Conservation (phyloP, 2,113 vertebrate species). For the Engystomops pustulosus region DNA sequence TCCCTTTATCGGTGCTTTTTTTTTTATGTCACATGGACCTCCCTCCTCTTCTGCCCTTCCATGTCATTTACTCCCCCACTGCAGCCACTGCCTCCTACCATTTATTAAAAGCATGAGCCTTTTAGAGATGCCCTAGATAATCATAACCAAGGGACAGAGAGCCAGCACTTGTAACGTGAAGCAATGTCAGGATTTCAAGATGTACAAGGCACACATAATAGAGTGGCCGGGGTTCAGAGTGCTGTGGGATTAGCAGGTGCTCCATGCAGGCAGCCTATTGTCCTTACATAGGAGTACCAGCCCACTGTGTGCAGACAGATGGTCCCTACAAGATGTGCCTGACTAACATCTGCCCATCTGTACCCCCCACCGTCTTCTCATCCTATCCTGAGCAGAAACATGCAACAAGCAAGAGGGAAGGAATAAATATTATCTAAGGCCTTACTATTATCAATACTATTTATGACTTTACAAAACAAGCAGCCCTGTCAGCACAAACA, state of each 20-base stretch:
- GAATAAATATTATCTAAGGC: not conserved
- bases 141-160: conserved; percentile 14
- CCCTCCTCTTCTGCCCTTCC: conserved; percentile 5
- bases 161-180: not conserved
- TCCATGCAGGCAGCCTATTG: conserved; percentile 42
- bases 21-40: not conserved
- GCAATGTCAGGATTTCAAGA: conserved; percentile 8
- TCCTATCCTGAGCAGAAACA: conserved; percentile 14
- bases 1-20: conserved; percentile 1
- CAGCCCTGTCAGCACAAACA: not conserved
- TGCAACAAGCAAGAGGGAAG: not conserved
- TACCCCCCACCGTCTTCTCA: conserved; percentile 18
- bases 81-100: not conserved
- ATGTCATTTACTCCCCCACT: conserved; percentile 10
- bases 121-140: conserved; percentile 25
- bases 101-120: conserved; percentile 28
- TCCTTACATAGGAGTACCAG: conserved; percentile 17
- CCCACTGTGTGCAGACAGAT: conserved; percentile 42
- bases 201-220: conserved; percentile 16
- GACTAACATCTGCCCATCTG: conserved; percentile 41
- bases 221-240: conserved; percentile 12
- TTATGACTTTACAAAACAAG: not conserved
- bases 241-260: conserved; percentile 46
- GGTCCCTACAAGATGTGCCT: conserved; percentile 37
- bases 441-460: no score